Evolutionary conservation across 2,888 invertebrate species (phyloP).

Genomic region (Ichneumoninae sp.): DNA sequence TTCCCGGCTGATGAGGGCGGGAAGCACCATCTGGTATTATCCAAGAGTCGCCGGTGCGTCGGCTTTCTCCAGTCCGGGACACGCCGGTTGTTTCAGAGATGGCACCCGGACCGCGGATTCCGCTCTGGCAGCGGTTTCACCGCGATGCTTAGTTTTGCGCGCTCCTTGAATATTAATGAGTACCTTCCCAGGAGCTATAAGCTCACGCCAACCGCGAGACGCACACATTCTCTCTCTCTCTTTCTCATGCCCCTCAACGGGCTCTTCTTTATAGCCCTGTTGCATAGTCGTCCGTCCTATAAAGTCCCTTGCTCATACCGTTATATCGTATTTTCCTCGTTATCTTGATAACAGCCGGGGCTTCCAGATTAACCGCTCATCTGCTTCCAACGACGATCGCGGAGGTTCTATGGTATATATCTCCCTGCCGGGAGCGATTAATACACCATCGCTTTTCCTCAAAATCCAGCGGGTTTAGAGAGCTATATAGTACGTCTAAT

Average conservation of each 20-base stretch:
- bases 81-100: slow-evolving; percentile 74
- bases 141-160: slow-evolving; percentile 18
- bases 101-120: slow-evolving; percentile 68
- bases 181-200: slow-evolving; percentile 57
- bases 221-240: slow-evolving; percentile 7
- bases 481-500: background rate
- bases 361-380: slow-evolving; percentile 59
- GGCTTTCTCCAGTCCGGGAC: slow-evolving; percentile 65
- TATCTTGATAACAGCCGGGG: slow-evolving; percentile 57
- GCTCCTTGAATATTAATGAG: slow-evolving; percentile 63
- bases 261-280: slow-evolving; percentile 7
- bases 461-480: slow-evolving; percentile 4
- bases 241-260: slow-evolving; percentile 9
- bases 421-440: slow-evolving; percentile 10
- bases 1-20: slow-evolving; percentile 37
- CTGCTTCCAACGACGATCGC: slow-evolving; percentile 29
- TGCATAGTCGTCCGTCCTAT: slow-evolving; percentile 49
- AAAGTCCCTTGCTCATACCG: slow-evolving; percentile 29
- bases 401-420: background rate
- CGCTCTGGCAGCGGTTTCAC: background rate
- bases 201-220: slow-evolving; percentile 46
- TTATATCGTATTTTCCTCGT: slow-evolving; percentile 45
- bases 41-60: slow-evolving; percentile 64
- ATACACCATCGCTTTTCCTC: slow-evolving; percentile 39
- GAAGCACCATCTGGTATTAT: slow-evolving; percentile 71